Conservation (phyloP, 2,888 invertebrate genomes). For the Lumbricus terrestris region DNA sequence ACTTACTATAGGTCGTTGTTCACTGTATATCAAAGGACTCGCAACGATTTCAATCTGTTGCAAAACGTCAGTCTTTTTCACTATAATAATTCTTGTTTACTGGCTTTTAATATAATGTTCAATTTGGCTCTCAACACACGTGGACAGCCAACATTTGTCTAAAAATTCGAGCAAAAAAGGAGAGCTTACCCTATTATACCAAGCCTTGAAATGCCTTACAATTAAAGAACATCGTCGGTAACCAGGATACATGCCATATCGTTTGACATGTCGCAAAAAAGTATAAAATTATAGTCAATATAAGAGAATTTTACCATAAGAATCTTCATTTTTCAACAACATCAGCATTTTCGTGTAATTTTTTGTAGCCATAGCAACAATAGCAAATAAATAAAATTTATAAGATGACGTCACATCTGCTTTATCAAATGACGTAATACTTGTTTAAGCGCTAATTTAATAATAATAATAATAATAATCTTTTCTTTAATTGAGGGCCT, state of each 20-base stretch:
- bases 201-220: background rate
- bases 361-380: too few relatives aligned
- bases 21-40: background rate
- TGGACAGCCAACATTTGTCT: background rate
- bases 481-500: too few relatives aligned
- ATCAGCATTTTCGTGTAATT: too few relatives aligned
- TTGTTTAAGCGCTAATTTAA: too few relatives aligned
- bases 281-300: background rate
- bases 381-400: too few relatives aligned
- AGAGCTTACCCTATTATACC: background rate
- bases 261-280: background rate
- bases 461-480: too few relatives aligned
- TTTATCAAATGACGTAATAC: too few relatives aligned
- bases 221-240: background rate
- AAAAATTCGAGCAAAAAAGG: background rate
- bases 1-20: too few relatives aligned
- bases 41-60: too few relatives aligned
- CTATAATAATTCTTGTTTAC: too few relatives aligned
- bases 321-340: too few relatives aligned
- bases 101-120: background rate
- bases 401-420: too few relatives aligned
- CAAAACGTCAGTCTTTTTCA: background rate
- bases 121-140: background rate
- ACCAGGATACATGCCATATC: background rate
- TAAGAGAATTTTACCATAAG: background rate